Evolutionary conservation across 37 sponge, comb jelly and placozoan species (phyloP).

Genomic region (Oscarella lobularis): DNA sequence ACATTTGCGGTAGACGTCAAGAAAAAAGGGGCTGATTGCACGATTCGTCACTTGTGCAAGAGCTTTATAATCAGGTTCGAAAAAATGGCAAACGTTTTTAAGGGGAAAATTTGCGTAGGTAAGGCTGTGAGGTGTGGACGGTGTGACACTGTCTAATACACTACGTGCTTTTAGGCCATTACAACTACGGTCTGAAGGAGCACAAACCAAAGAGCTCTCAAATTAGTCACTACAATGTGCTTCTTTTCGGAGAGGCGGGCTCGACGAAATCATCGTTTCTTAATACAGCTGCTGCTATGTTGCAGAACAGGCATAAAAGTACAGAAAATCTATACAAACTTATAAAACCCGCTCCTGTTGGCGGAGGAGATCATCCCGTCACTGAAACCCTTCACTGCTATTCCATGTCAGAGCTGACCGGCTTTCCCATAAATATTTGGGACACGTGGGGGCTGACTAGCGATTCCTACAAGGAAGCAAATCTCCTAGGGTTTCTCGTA

Average conservation of each 20-base stretch:
- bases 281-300: neutral
- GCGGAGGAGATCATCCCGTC: neutral
- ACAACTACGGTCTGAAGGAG: neutral
- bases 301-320: neutral
- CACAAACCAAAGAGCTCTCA: neutral
- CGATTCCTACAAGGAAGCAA: neutral
- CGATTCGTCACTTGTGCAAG: too few species aligned
- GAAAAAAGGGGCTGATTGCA: too few species aligned
- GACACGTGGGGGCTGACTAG: neutral
- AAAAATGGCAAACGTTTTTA: too few species aligned
- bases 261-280: neutral
- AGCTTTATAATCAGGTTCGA: too few species aligned
- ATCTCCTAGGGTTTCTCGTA: neutral
- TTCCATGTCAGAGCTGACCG: neutral
- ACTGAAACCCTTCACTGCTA: neutral
- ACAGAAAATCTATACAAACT: too few species aligned
- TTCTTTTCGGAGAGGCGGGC: neutral
- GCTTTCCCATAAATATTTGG: neutral
- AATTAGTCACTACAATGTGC: neutral
- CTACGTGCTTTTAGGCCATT: neutral
- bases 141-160: too few species aligned
- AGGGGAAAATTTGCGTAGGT: too few species aligned
- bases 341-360: neutral
- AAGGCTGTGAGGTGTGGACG: too few species aligned
- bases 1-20: too few species aligned